Percentiles rank a stretch among this genome's conserved stretches.
Conservation (phyloP, 2,888 invertebrate genomes). For the Pandemis cinnamomeana region DNA sequence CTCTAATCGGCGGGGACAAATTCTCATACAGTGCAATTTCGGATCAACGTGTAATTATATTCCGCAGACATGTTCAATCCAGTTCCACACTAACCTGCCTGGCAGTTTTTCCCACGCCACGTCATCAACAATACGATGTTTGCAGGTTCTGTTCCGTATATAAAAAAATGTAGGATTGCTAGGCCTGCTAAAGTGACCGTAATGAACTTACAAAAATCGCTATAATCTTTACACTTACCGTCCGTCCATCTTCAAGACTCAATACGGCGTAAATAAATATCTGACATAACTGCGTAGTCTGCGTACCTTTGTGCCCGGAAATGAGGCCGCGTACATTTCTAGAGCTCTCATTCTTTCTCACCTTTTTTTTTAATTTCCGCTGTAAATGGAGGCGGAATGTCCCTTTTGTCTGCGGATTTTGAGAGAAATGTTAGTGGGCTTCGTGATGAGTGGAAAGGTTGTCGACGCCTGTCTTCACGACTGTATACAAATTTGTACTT, state of each 20-base stretch:
- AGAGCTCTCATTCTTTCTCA: constrained; percentile 19
- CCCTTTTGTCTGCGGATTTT: constrained; percentile 10
- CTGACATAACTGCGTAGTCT: constrained; percentile 37
- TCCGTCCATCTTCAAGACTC: constrained; percentile 16
- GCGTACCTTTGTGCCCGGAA: constrained; percentile 34
- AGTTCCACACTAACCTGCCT: no score
- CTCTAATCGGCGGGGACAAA: no score
- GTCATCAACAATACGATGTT: no score
- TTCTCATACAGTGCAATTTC: no score
- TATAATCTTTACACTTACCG: neutral
- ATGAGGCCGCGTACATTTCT: constrained; percentile 22
- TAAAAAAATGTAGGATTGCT: no score
- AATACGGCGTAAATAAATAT: constrained; percentile 39
- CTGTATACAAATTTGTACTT: neutral
- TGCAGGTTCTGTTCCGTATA: no score
- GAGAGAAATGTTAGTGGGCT: neutral
- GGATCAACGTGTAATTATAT: no score
- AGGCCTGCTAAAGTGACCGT: no score
- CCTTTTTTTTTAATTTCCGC: constrained; percentile 37
- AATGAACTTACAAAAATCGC: constrained; percentile 6
- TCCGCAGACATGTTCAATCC: no score
- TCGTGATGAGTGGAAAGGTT: neutral
- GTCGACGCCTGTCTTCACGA: neutral
- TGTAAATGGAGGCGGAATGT: constrained; percentile 29
- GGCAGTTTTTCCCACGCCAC: no score